Percentiles rank a stretch among this genome's conserved stretches.
phyloP scores from a whole-genome alignment of 2,888 invertebrate species.

The Drosophila phalerata region DNA sequence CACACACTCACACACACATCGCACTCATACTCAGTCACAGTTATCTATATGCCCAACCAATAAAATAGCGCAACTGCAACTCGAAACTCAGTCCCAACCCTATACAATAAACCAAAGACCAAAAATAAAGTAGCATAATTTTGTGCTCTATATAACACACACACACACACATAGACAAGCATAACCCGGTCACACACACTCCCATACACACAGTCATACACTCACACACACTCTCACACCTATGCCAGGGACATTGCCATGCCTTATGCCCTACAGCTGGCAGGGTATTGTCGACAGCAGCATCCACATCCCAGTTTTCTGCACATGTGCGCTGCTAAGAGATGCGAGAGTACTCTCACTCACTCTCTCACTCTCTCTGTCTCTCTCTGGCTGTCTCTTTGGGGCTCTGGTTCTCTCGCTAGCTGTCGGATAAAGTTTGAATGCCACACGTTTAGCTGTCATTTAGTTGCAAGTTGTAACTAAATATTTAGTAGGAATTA shows the following conservation, averaged over 20 bases:
- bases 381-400: conserved; percentile 11
- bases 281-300: conserved; percentile 27
- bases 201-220: conserved; percentile 19
- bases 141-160: conserved; percentile 65
- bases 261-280: conserved; percentile 33
- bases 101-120: conserved; percentile 13
- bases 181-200: conserved; percentile 68
- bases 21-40: conserved; percentile 21
- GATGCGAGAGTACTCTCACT: conserved; percentile 13
- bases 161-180: conserved; percentile 48
- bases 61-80: conserved; percentile 45
- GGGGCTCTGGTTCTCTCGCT: neutral
- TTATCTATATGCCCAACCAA: conserved; percentile 11
- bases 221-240: conserved; percentile 9
- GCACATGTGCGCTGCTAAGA: conserved; percentile 49
- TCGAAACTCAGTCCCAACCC: conserved; percentile 26
- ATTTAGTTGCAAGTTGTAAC: conserved; percentile 16
- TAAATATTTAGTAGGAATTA: neutral
- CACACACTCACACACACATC: conserved; percentile 23
- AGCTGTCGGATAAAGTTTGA: conserved; percentile 63
- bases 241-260: conserved; percentile 29
- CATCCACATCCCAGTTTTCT: conserved; percentile 52
- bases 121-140: conserved; percentile 18
- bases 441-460: conserved; percentile 41
- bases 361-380: neutral